Evolutionary conservation across 2,113 vertebrate species (phyloP), one percentile per base, ranked within the genome.

Genomic region (Tamias sibiricus): DNA sequence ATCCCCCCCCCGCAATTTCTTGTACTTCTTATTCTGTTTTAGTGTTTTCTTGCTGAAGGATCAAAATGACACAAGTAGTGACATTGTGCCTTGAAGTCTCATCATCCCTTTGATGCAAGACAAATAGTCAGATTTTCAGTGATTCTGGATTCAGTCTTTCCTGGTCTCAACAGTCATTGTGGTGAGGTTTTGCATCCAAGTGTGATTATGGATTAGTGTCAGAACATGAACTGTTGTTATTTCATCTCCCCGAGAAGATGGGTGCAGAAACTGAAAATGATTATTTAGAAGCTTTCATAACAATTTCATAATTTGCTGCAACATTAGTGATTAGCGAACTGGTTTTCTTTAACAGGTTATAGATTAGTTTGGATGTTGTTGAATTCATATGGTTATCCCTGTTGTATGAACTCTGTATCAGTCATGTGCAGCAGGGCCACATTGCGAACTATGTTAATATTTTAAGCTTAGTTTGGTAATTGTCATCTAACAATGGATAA

Each of bases 401-500:
- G 26, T 35, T 19, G 6, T 52, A 14, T 91, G 35, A 54, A 47
- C 22, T 75, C 16, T 87, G 14, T 42, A 69, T 19, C 12, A 83
- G 57, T 69, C 20, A 19, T 62, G 52, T 71, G 6, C 64, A 69
- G 19, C 35, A 69, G 40, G 11, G 69, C 32, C n/a, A 74, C 24
- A 66, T 64, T 71, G 32, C 3, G 79, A 28, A n/a, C 64, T 72
- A 72, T 22, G 20, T 28, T 54, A 80, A 47, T 44, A 93, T 64
- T 79, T 93, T 79, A 64, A 79, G 14, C 14, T 88, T 88, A 69
- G 35, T 85, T 84, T 96, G 72, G 72, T 64, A 62, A 54, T 24
- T 57, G 47, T 81, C 37, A 86, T 10, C 32, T 66, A 94, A 32
- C 54, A 90, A 32, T 66, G n/a, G 35, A 40, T 47, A 57, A 89